Evolutionary conservation across 2,888 invertebrate genomes (phyloP).

Genomic region (Gasteruption jaculator): DNA sequence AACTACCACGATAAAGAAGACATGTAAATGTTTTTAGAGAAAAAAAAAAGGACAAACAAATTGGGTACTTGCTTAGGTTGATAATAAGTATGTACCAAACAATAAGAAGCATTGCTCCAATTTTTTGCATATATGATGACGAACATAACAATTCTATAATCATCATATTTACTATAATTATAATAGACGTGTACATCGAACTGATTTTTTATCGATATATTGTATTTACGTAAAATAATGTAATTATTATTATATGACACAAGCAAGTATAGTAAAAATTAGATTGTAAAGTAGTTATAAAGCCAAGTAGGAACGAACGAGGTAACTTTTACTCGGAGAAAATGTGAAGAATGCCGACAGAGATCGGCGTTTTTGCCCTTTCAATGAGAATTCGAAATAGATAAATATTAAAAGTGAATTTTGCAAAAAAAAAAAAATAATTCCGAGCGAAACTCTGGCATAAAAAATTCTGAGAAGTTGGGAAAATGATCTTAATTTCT

Average conservation of each 20-base stretch:
- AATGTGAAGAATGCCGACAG: too few relatives aligned
- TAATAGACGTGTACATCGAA: constrained; percentile 28
- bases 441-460: too few relatives aligned
- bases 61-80: constrained; percentile 16
- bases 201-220: constrained; percentile 26
- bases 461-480: too few relatives aligned
- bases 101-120: constrained; percentile 24
- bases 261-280: neutral
- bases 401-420: too few relatives aligned
- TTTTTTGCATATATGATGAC: constrained; percentile 16
- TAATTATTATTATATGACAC: neutral
- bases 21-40: constrained; percentile 18
- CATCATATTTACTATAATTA: constrained; percentile 21
- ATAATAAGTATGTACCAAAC: constrained; percentile 21
- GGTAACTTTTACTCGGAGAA: too few relatives aligned
- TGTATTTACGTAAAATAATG: constrained; percentile 17
- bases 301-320: too few relatives aligned
- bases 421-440: too few relatives aligned
- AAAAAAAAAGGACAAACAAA: constrained; percentile 13
- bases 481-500: too few relatives aligned
- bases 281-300: constrained; percentile 1
- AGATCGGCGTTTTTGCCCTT: too few relatives aligned
- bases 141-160: constrained; percentile 16
- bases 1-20: constrained; percentile 10
- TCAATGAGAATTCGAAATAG: too few relatives aligned